Base-by-base conservation (phyloP, 1,140 invertebrate species). In the Lepeophtheirus salmonis region DNA sequence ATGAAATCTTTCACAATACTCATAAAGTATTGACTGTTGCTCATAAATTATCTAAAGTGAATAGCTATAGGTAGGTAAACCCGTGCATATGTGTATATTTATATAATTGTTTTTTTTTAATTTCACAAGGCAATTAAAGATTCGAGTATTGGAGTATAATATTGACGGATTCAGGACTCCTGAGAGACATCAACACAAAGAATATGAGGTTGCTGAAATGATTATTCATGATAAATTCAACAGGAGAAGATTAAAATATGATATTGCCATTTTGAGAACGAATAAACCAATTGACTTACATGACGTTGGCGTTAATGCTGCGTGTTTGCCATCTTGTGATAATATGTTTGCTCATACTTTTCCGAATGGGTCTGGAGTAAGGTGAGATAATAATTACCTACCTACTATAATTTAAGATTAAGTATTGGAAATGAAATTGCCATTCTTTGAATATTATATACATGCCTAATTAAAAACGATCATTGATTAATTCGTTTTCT, bases 321-420 rank as follows among this genome's bases (percentile, higher is more conserved):
- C 50, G 16, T 61, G 59, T 22, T 25, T 61, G 49, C 59, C 59
- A 13, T n/a, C 16, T 18, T 61, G 59, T 55, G 20, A 17, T 21
- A 21, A 61, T 14, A 54, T 56, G 59, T 61, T 61, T 54, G 50
- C 24, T 18, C 54, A 21, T 26, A 61, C 18, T 12, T 61, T 61
- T 16, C 14, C 16, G 13, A 61, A 61, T 54, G 59, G 59, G 1
- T 60, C 59, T 2, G 59, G 59, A 2, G 30, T 23, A 16, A 54
- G 52, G 52, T 54, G n/a, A 20, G 52, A 10, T 10, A 41, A 41
- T 6, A n/a, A n/a, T n/a, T n/a, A n/a, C n/a, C n/a, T n/a, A n/a
- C n/a, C n/a, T n/a, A n/a, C n/a, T n/a, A n/a, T n/a, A n/a, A n/a
- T n/a, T n/a, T n/a, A n/a, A n/a, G n/a, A n/a, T n/a, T n/a, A n/a